These are phyloP conservation scores for Apeltes quadracus DNA, from an alignment of 2,113 vertebrate genomes.

Conservation along the genomic window DNA sequence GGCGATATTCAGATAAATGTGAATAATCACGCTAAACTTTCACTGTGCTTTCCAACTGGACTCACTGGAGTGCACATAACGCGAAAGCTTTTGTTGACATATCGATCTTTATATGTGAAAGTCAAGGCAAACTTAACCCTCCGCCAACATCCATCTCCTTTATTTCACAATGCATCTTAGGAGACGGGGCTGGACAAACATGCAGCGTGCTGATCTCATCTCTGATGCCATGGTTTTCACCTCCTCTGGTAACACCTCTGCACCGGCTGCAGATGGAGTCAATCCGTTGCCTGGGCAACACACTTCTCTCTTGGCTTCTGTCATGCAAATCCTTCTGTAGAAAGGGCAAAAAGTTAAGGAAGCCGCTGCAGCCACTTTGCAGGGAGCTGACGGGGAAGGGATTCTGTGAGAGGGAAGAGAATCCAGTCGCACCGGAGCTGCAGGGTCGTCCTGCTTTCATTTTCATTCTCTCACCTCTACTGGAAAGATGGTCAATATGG, in stretches of 20 bases:
- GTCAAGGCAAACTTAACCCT: background rate
- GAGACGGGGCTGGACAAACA: conserved; percentile 15
- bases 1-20: too few species aligned
- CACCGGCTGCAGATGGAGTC: conserved; percentile 76
- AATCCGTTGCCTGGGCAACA: conserved; percentile 80
- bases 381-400: conserved; percentile 57
- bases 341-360: conserved; percentile 76
- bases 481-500: conserved; percentile 32
- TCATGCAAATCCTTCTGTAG: conserved; percentile 76
- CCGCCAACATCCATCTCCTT: too few species aligned
- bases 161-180: background rate
- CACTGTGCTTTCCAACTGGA: too few species aligned
- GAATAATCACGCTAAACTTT: too few species aligned
- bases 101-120: conserved; percentile 12
- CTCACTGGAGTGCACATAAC: too few species aligned
- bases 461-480: conserved; percentile 49
- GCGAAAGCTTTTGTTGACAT: background rate
- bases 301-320: conserved; percentile 73
- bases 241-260: conserved; percentile 76
- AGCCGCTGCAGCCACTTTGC: conserved; percentile 68
- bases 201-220: conserved; percentile 64
- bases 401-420: conserved; percentile 57
- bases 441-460: conserved; percentile 34
- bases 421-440: conserved; percentile 53
- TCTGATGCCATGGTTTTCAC: conserved; percentile 69